phyloP scores from a whole-genome alignment of 1,140 invertebrate species.

The Cheumatopsyche charites region DNA sequence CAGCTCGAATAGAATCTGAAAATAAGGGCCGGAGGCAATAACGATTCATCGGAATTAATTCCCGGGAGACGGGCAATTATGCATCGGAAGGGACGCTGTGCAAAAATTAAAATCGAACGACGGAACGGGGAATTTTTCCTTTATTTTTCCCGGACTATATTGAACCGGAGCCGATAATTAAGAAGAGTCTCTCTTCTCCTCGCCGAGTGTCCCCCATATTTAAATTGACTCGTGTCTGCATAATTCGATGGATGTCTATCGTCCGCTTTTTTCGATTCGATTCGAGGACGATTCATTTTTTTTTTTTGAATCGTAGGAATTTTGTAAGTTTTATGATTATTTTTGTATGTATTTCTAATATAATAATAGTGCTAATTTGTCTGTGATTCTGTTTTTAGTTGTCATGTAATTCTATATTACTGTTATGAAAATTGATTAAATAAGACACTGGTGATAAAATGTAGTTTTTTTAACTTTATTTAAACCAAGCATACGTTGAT shows the following conservation, averaged over 20 bases:
- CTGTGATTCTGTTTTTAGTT: no score
- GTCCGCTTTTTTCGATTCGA: no score
- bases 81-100: constrained; percentile 33
- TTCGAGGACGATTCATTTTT: no score
- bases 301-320: no score
- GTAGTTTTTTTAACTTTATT: no score
- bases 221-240: constrained; percentile 49
- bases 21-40: constrained; percentile 30
- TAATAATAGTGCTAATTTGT: no score
- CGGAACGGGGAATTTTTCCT: constrained; percentile 14
- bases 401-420: no score
- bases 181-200: constrained; percentile 44
- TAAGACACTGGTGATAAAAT: no score
- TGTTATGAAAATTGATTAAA: no score
- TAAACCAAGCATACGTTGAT: no score
- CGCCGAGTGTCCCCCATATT: constrained; percentile 42
- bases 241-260: constrained; percentile 48
- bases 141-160: constrained; percentile 40
- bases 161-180: constrained; percentile 47
- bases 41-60: constrained; percentile 47
- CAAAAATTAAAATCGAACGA: constrained; percentile 49
- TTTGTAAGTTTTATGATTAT: no score
- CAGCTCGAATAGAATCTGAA: neutral
- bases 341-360: no score
- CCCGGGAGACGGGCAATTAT: constrained; percentile 47